Conservation (phyloP, 2,113 vertebrate genomes). For the Malurus melanocephalus region DNA sequence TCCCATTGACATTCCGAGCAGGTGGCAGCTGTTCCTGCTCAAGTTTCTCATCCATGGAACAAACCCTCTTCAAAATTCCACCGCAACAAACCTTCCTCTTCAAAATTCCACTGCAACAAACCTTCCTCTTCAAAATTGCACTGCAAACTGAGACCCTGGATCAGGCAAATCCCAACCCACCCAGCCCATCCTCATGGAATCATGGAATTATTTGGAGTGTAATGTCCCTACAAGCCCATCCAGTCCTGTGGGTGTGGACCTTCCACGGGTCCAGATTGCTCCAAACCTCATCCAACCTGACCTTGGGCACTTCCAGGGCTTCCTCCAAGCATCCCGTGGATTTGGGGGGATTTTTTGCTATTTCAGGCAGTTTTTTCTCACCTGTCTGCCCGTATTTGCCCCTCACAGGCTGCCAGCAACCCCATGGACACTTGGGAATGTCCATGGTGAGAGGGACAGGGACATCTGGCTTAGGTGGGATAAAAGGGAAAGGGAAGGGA, state of each 20-base stretch:
- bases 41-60: background rate
- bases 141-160: constrained; percentile 24
- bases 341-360: too few species aligned
- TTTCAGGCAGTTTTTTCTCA: too few species aligned
- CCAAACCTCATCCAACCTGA: too few species aligned
- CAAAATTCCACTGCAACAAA: background rate
- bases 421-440: too few species aligned
- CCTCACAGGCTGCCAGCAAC: too few species aligned
- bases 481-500: too few species aligned
- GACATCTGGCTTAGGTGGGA: too few species aligned
- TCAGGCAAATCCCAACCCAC: background rate
- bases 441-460: too few species aligned
- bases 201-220: background rate
- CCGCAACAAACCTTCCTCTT: background rate
- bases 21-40: constrained; percentile 61
- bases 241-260: too few species aligned
- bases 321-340: too few species aligned
- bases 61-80: background rate
- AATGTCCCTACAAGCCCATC: background rate
- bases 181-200: background rate
- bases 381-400: too few species aligned
- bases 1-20: constrained; percentile 33
- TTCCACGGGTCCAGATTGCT: background rate
- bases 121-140: background rate
- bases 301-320: too few species aligned